These are phyloP conservation scores for Eurytoma adleriae DNA, from an alignment of 2,888 invertebrate species.

Conservation along the genomic window DNA sequence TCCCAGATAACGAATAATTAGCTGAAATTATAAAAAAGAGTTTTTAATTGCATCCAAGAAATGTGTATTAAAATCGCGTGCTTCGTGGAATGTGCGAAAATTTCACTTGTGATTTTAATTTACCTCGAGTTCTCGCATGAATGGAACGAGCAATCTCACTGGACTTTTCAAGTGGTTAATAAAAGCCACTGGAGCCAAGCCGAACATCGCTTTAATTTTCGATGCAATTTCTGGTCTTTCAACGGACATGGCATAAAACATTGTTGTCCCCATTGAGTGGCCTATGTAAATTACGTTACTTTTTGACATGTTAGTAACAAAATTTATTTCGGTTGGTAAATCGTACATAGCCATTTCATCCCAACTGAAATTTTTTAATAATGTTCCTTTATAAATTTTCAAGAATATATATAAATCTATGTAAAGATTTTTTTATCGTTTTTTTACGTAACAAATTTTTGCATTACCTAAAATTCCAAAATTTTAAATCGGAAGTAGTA, in stretches of 20 bases:
- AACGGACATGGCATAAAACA: constrained; percentile 84
- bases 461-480: too few species aligned
- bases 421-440: too few species aligned
- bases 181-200: constrained; percentile 84
- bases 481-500: too few species aligned
- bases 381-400: too few species aligned
- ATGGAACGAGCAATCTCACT: constrained; percentile 82
- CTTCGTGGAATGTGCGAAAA: background rate
- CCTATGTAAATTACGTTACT: constrained; percentile 66
- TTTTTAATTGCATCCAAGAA: background rate
- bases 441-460: too few species aligned
- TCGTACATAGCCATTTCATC: constrained; percentile 93
- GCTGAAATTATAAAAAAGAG: constrained; percentile 25
- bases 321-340: constrained; percentile 82
- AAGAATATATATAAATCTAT: too few species aligned
- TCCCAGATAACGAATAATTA: constrained; percentile 81
- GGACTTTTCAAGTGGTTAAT: constrained; percentile 83
- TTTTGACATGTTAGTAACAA: constrained; percentile 76
- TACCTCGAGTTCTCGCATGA: constrained; percentile 80
- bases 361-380: constrained; percentile 88
- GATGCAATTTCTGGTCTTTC: constrained; percentile 82
- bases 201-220: constrained; percentile 81
- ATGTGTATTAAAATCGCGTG: background rate
- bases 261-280: constrained; percentile 81
- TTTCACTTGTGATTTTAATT: constrained; percentile 30